A percentile compares a stretch with the other conserved stretches of the same genome.
phyloP scores from a whole-genome alignment of 1,140 invertebrate genomes.

The Dermatophagoides farinae region DNA sequence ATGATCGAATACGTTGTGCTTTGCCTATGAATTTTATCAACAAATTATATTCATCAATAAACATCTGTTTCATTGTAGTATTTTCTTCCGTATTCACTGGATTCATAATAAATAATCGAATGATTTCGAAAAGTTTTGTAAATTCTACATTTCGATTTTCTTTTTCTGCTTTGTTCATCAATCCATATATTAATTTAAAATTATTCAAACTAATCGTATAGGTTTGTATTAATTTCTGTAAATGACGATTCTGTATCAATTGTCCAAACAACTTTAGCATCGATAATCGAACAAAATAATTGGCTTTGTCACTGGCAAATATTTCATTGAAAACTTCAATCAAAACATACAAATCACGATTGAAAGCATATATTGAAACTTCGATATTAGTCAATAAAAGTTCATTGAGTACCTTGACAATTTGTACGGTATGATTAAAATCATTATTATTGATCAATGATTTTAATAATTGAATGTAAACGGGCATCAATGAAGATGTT shows the following conservation, averaged over 20 bases:
- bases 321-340: background rate
- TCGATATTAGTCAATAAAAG: background rate
- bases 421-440: background rate
- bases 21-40: background rate
- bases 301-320: background rate
- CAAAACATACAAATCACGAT: background rate
- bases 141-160: background rate
- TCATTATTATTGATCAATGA: background rate
- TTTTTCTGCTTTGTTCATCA: background rate
- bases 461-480: background rate
- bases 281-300: background rate
- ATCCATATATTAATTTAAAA: background rate
- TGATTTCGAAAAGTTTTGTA: background rate
- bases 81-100: background rate
- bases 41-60: background rate
- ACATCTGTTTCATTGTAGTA: background rate
- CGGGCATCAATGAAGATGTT: background rate
- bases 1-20: background rate
- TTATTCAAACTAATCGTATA: slow-evolving; percentile 1
- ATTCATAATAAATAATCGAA: background rate
- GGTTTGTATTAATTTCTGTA: background rate
- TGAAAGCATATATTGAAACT: background rate
- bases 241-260: background rate
- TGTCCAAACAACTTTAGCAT: background rate
- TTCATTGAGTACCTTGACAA: background rate